A percentile compares a stretch with the other conserved stretches of the same genome.
Evolutionary conservation across 1,140 invertebrate genomes (phyloP).

Genomic region (Rhopalosiphum padi): DNA sequence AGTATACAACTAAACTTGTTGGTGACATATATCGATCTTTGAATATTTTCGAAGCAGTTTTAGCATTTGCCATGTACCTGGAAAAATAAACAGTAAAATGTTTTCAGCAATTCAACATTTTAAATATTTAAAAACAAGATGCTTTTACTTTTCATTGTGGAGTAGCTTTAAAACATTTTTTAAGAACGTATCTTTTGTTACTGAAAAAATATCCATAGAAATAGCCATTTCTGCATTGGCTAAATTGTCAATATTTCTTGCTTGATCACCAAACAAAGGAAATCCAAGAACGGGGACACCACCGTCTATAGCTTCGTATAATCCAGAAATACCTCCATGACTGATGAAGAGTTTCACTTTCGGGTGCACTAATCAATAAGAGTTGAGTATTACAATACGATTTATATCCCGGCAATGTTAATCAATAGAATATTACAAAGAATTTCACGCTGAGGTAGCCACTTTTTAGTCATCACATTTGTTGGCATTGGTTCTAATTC

Average conservation of each 20-base stretch:
- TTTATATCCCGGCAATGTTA: too few species aligned
- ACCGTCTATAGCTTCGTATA: too few species aligned
- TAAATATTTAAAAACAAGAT: background rate
- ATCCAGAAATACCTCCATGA: too few species aligned
- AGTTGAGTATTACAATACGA: too few species aligned
- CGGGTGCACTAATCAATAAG: too few species aligned
- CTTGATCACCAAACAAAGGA: too few species aligned
- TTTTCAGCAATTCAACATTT: background rate
- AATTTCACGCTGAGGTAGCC: too few species aligned
- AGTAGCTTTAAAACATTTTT: constrained; percentile 58
- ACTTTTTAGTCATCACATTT: too few species aligned
- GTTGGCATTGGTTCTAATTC: too few species aligned
- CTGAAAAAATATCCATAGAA: constrained; percentile 62
- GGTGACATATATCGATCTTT: constrained; percentile 59
- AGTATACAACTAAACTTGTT: constrained; percentile 41
- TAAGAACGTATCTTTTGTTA: constrained; percentile 61
- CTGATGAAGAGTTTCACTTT: too few species aligned
- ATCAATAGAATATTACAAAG: too few species aligned
- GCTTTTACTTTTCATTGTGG: background rate
- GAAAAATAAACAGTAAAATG: background rate
- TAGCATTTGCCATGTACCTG: constrained; percentile 22
- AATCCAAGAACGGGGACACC: constrained; percentile 62
- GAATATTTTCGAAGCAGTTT: constrained; percentile 49
- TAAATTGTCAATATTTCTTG: constrained; percentile 63
- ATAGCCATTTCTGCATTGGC: constrained; percentile 63